These are phyloP conservation scores for Prolemur simus DNA, from an alignment of 2,113 vertebrate species.

Conservation along the genomic window DNA sequence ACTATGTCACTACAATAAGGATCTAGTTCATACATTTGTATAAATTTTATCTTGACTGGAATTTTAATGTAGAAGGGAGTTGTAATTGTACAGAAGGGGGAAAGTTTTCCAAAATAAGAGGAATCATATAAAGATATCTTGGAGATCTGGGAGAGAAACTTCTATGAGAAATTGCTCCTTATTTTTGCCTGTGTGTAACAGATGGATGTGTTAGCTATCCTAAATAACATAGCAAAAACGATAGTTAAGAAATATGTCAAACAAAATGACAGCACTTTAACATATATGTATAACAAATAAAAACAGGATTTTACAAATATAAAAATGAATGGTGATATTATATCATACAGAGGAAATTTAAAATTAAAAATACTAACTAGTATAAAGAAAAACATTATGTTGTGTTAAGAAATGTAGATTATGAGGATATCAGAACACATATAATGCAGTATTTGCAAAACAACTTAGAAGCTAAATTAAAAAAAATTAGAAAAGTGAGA, in stretches of 20 bases:
- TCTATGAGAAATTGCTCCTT: background rate
- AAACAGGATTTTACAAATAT: background rate
- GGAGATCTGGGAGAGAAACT: background rate
- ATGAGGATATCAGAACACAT: background rate
- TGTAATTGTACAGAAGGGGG: background rate
- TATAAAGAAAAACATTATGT: background rate
- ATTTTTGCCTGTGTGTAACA: background rate
- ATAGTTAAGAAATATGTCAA: background rate
- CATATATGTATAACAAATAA: background rate
- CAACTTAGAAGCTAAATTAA: background rate
- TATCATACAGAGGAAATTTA: background rate
- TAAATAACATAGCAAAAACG: background rate
- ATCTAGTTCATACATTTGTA: fast-evolving
- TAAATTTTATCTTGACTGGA: background rate
- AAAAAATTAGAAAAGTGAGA: background rate
- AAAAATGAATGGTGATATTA: background rate
- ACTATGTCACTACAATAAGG: background rate
- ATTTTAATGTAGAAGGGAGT: background rate
- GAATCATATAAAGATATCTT: background rate
- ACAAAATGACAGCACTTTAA: background rate
- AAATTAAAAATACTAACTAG: background rate
- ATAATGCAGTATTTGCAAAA: background rate
- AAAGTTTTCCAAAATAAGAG: background rate
- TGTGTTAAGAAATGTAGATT: background rate
- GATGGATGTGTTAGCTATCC: background rate